Evolutionary conservation across 2,888 invertebrate genomes (phyloP).

Genomic region (Oligia fasciuncula): DNA sequence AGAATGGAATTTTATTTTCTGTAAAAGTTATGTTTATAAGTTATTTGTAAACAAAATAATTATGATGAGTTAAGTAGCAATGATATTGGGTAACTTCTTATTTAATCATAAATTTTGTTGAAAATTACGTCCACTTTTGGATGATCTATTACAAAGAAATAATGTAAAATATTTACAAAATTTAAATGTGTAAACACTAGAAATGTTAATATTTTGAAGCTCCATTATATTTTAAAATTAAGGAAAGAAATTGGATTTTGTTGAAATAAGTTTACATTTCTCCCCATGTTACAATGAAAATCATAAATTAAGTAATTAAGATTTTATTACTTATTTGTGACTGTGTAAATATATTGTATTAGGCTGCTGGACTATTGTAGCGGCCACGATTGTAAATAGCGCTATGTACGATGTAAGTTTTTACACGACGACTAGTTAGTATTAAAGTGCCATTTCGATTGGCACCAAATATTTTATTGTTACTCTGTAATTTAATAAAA

Average conservation of each 20-base stretch:
- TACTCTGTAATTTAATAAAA: conserved; percentile 84
- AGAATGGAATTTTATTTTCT: conserved; percentile 60
- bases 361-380: conserved; percentile 72
- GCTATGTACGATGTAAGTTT: conserved; percentile 79
- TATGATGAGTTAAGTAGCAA: conserved; percentile 31
- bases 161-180: conserved; percentile 43
- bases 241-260: conserved; percentile 44
- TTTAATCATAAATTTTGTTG: conserved; percentile 37
- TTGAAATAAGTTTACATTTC: conserved; percentile 39
- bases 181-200: conserved; percentile 35
- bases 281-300: conserved; percentile 43
- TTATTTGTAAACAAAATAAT: conserved; percentile 24
- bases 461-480: conserved; percentile 83
- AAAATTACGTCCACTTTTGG: conserved; percentile 33
- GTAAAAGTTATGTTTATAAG: conserved; percentile 28
- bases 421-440: conserved; percentile 79
- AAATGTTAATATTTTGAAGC: conserved; percentile 41
- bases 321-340: conserved; percentile 71
- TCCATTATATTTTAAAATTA: conserved; percentile 39
- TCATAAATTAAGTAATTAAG: conserved; percentile 50
- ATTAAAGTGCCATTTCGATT: conserved; percentile 82
- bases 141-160: conserved; percentile 26
- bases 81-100: conserved; percentile 31
- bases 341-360: conserved; percentile 66
- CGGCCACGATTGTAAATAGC: conserved; percentile 79